phyloP scores from a whole-genome alignment of 2,888 invertebrate species.

The Ormyrus thymus region DNA sequence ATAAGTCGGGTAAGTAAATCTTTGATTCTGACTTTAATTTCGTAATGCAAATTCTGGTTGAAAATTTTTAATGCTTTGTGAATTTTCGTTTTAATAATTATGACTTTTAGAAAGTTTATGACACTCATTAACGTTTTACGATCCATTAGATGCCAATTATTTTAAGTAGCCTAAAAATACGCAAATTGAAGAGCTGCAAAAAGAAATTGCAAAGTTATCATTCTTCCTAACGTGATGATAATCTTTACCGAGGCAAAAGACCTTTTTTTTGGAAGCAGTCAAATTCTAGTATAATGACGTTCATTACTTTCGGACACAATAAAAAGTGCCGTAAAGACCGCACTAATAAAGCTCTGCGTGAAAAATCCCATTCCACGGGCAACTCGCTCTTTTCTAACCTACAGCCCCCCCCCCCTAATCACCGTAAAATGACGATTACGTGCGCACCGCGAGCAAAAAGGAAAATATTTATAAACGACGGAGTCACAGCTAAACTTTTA shows the following conservation, averaged over 20 bases:
- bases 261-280: background rate
- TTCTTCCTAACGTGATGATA: background rate
- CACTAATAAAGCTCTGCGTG: background rate
- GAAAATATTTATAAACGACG: slow-evolving; percentile 36
- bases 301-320: no score
- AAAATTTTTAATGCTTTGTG: background rate
- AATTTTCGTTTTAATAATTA: no score
- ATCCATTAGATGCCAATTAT: background rate
- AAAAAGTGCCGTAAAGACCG: background rate
- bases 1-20: no score
- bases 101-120: background rate
- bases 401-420: slow-evolving; percentile 11
- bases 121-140: background rate
- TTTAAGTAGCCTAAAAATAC: background rate
- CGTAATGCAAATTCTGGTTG: no score
- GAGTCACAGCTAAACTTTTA: slow-evolving; percentile 24
- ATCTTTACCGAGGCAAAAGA: background rate
- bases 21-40: no score
- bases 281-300: background rate
- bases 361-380: slow-evolving; percentile 2
- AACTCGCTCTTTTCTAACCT: background rate
- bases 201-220: background rate
- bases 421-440: slow-evolving; percentile 29
- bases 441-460: background rate
- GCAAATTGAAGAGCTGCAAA: background rate